Evolutionary conservation across 2,888 invertebrate genomes (phyloP).

Genomic region (Pterostichus niger): DNA sequence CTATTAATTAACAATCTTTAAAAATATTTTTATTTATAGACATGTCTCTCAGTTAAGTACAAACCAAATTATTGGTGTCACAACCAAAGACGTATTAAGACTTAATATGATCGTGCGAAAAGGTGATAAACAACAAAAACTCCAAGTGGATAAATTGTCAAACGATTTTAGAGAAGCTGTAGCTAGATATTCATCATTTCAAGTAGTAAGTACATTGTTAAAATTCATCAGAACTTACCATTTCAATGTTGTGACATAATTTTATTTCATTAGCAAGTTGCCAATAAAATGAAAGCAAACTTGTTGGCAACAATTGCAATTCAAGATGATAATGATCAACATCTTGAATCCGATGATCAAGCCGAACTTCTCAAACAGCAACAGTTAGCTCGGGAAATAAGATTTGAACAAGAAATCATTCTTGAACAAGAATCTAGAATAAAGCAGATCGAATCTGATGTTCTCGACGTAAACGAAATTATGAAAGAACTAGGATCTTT

Average conservation of each 20-base stretch:
- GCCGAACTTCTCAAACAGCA: conserved; percentile 76
- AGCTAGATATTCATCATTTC: conserved; percentile 87
- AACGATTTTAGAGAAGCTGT: conserved; percentile 90
- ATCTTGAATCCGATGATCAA: conserved; percentile 75
- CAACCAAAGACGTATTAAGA: conserved; percentile 86
- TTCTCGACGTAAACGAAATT: conserved; percentile 90
- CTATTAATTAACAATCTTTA: conserved; percentile 37
- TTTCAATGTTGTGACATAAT: neutral
- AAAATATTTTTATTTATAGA: conserved; percentile 75
- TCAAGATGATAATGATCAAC: conserved; percentile 74
- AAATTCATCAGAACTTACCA: too few relatives aligned
- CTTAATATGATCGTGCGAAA: conserved; percentile 85
- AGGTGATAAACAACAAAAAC: conserved; percentile 88
- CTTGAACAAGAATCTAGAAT: conserved; percentile 90
- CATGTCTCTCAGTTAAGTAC: conserved; percentile 87
- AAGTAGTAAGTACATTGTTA: conserved; percentile 82
- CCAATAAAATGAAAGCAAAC: conserved; percentile 84
- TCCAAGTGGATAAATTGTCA: conserved; percentile 91
- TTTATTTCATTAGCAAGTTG: conserved; percentile 78
- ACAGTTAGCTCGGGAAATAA: conserved; percentile 80
- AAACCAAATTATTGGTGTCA: conserved; percentile 86
- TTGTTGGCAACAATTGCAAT: conserved; percentile 76
- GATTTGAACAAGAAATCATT: conserved; percentile 89
- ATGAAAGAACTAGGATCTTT: conserved; percentile 87
- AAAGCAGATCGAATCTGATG: conserved; percentile 88